Evolutionary conservation across 2,888 invertebrate genomes (phyloP), one percentile per base, ranked within the genome.

Genomic region (Barypeithes pellucidus): DNA sequence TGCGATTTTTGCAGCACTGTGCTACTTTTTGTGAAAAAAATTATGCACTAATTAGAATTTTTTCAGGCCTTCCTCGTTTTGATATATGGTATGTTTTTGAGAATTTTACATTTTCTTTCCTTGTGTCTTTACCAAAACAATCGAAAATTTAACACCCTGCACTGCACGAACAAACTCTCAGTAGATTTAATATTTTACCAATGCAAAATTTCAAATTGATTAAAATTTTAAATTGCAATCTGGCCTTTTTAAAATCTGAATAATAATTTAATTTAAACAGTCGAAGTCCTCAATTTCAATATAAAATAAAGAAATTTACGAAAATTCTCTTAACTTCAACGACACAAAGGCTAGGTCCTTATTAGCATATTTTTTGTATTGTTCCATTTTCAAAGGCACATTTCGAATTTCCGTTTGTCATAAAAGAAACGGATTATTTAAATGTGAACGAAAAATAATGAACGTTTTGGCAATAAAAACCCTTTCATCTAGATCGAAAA

Each of bases 401-500:
- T 71, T 69, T 73, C 73, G 75, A 81, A 81, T 77, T 82, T 79
- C 81, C 80, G 79, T 81, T 81, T 73, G 77, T 73, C 81, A 69
- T 73, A 82, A 84, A 82, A 83, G 82, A 82, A 82, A 82, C 82
- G 82, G 81, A 82, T 82, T 83, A 84, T 83, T 83, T 82, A 83
- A 84, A 83, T 83, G 81, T 82, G 82, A 82, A 83, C 81, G 82
- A 80, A 82, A 82, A 83, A 84, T 84, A 83, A 83, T 83, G 82
- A 82, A 83, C 82, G 81, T 81, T 84, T 65, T 80, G 75, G 80
- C 80, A 82, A 83, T 82, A 81, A 82, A 82, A 80, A 77, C 75
- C 77, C 73, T 79, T 71, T 81, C 81, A 83, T 82, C 82, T 82
- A 81, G 81, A 82, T 82, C 65, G 82, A 80, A 80, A 81, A 81